Evolutionary conservation across 2,888 invertebrate species (phyloP).

Genomic region (Lasius platythorax): DNA sequence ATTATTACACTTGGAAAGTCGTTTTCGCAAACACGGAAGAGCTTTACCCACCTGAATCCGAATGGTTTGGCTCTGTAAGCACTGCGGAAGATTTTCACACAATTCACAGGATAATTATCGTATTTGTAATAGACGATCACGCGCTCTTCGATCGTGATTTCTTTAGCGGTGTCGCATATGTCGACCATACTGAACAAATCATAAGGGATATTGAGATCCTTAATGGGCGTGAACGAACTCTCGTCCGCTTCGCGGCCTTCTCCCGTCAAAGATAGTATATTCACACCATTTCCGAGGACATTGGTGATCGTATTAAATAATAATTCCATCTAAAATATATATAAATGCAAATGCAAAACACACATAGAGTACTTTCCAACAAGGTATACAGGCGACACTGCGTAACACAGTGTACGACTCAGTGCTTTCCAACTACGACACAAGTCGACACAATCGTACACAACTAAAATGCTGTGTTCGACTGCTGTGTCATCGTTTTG

Average conservation of each 20-base stretch:
- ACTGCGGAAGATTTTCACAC: conserved; percentile 98
- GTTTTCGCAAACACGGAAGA: not conserved
- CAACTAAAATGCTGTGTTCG: too few species aligned
- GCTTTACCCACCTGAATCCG: conserved; percentile 89
- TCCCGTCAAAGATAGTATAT: conserved; percentile 95
- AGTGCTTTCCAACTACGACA: too few species aligned
- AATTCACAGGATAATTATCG: conserved; percentile 97
- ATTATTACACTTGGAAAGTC: not conserved
- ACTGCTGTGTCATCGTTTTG: too few species aligned
- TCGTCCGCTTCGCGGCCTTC: conserved; percentile 95
- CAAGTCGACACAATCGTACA: too few species aligned
- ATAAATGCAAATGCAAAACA: not conserved
- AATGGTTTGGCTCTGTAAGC: conserved; percentile 94
- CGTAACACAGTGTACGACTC: too few species aligned
- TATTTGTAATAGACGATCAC: conserved; percentile 98
- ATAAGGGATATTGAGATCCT: conserved; percentile 94
- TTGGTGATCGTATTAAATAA: conserved; percentile 92
- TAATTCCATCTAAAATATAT: conserved; percentile 88
- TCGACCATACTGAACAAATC: conserved; percentile 97
- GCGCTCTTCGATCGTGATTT: conserved; percentile 95
- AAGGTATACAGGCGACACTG: too few species aligned
- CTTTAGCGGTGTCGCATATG: conserved; percentile 98
- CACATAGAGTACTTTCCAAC: too few species aligned
- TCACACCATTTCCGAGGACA: conserved; percentile 96
- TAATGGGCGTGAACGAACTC: conserved; percentile 95